Evolutionary conservation across 1,140 invertebrate genomes (phyloP), one percentile per base, ranked within the genome.

Genomic region (Drosophila parvula): DNA sequence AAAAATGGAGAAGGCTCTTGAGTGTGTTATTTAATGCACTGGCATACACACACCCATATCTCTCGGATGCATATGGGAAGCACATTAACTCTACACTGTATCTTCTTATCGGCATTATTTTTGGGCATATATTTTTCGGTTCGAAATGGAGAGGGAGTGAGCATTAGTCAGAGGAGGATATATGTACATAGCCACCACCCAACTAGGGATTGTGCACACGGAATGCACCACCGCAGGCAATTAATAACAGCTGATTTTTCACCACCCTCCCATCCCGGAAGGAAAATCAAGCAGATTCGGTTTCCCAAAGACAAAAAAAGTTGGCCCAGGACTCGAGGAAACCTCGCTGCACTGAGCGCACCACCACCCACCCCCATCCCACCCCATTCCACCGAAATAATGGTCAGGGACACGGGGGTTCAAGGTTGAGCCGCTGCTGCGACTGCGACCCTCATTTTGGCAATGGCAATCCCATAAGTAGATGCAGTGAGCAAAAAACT

Each of bases 401-500:
- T 51, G 50, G 50, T 51, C 34, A 38, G 34, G 34, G 34, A 55
- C 32, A 40, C 67, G 67, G 40, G 50, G 68, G 65, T 71, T 71
- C 68, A 71, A 71, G 68, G 65, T 71, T 71, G 68, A 70, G 65
- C 51, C 65, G 9, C 65, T 41, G 36, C 45, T 27, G 45, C 30
- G 51, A 55, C 45, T 51, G 65, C 68, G 65, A 48, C 68, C 68
- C 68, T 71, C 50, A 71, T 58, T 71, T 71, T 47, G 68, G 43
- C 68, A 71, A 70, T 57, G 48, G 30, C 68, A 57, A 45, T 70
- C 68, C 65, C 68, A 70, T 58, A 70, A 70, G 50, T 34, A 70
- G 68, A 70, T 70, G 28, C 61, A 68, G 28, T 43, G 14, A 10
- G 10, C 43, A 65, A 68, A 67, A 30, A 27, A 4, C 8, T 8